Percentiles rank a stretch among this genome's conserved stretches.
phyloP scores from a whole-genome alignment of 2,113 vertebrate species.

The Melospiza georgiana region DNA sequence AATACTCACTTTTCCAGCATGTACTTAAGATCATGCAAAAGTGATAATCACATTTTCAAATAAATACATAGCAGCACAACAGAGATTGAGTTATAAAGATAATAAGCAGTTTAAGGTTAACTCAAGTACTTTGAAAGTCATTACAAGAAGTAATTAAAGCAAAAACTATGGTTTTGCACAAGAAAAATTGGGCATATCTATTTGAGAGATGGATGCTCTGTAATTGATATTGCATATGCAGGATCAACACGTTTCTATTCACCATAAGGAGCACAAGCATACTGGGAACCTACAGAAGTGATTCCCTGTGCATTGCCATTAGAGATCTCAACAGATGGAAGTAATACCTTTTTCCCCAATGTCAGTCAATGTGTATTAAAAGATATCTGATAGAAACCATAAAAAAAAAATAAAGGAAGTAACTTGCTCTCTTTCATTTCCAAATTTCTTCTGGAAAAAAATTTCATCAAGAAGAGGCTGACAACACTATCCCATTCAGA shows the following conservation, averaged over 20 bases:
- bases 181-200: not conserved
- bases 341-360: not conserved
- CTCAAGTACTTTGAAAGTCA: conserved; percentile 14
- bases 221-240: conserved; percentile 23
- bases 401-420: not conserved
- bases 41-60: conserved; percentile 30
- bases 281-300: not conserved
- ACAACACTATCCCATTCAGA: not conserved
- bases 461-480: conserved; percentile 20
- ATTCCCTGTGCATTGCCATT: conserved; percentile 12
- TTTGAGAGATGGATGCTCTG: conserved; percentile 29
- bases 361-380: not conserved
- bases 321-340: conserved; percentile 1
- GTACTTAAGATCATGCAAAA: conserved; percentile 41
- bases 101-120: conserved; percentile 34
- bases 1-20: conserved; percentile 4
- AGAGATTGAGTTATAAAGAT: not conserved
- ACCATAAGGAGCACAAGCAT: conserved; percentile 9
- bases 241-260: conserved; percentile 46
- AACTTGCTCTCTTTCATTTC: not conserved
- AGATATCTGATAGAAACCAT: conserved; percentile 6
- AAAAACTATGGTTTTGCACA: conserved; percentile 17
- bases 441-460: conserved; percentile 34
- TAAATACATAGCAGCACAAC: not conserved
- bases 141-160: conserved; percentile 6